These are phyloP conservation scores for Plagodis pulveraria DNA, from an alignment of 2,888 invertebrate species.

Conservation along the genomic window DNA sequence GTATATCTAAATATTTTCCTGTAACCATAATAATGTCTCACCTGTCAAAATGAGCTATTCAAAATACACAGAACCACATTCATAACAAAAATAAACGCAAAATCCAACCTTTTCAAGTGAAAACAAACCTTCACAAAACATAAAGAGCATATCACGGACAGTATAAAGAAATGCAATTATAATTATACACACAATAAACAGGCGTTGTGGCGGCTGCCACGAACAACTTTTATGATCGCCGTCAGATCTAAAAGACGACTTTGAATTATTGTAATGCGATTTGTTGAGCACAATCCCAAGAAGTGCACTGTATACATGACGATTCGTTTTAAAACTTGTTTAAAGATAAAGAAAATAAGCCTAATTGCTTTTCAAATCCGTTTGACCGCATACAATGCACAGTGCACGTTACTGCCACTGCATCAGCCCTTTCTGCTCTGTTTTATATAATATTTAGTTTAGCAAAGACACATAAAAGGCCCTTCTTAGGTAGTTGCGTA, in stretches of 20 bases:
- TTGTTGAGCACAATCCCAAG: slow-evolving; percentile 55
- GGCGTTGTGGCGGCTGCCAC: slow-evolving; percentile 33
- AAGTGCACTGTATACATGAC: slow-evolving; percentile 29
- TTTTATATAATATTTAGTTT: no score
- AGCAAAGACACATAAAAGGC: no score
- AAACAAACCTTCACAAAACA: background rate
- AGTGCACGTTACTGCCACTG: no score
- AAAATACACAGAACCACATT: no score
- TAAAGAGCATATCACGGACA: background rate
- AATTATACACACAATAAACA: slow-evolving; percentile 55
- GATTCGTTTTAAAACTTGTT: background rate
- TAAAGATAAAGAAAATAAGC: no score
- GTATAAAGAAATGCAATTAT: slow-evolving; percentile 54
- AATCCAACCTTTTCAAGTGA: background rate
- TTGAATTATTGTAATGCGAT: slow-evolving; percentile 56
- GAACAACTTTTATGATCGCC: slow-evolving; percentile 49
- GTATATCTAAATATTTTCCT: no score
- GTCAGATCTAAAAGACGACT: slow-evolving; percentile 52
- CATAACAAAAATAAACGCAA: background rate
- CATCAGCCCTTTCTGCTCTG: no score
- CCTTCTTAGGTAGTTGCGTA: no score
- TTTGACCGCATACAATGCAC: no score
- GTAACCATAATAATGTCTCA: no score
- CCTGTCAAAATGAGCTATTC: no score
- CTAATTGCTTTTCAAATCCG: no score